A percentile compares a stretch with the other conserved stretches of the same genome.
phyloP scores from a whole-genome alignment of 2,113 vertebrate species.

The Geococcyx californianus region DNA sequence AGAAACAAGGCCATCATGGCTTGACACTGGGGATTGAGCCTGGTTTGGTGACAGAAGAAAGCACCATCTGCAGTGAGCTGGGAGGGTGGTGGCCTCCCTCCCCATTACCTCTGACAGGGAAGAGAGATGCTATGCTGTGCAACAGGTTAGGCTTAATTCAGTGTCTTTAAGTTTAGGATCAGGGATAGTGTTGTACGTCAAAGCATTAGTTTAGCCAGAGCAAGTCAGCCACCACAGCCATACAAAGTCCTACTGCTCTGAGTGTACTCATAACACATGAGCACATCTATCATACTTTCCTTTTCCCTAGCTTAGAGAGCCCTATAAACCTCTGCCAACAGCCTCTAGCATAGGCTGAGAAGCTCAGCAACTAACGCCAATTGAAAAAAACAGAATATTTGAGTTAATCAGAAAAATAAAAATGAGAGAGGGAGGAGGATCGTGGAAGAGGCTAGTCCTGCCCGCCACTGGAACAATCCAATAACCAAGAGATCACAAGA shows the following conservation, averaged over 20 bases:
- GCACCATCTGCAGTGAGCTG: accelerated
- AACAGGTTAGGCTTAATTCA: neutral
- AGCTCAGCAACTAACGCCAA: neutral
- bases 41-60: neutral
- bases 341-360: neutral
- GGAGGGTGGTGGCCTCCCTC: neutral
- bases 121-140: neutral
- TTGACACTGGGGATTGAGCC: neutral
- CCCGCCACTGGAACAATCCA: neutral
- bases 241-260: neutral
- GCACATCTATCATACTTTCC: neutral
- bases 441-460: neutral
- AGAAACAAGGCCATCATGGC: neutral
- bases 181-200: neutral
- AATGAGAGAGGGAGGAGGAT: neutral
- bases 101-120: neutral
- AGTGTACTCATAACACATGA: neutral
- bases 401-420: neutral
- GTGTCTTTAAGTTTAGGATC: neutral
- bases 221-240: neutral
- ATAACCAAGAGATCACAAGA: neutral
- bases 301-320: neutral
- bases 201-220: neutral
- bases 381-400: neutral
- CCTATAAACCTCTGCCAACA: neutral